Evolutionary conservation across 2,888 invertebrate species (phyloP), one percentile per base, ranked within the genome.

Genomic region (Hartigia nigra): DNA sequence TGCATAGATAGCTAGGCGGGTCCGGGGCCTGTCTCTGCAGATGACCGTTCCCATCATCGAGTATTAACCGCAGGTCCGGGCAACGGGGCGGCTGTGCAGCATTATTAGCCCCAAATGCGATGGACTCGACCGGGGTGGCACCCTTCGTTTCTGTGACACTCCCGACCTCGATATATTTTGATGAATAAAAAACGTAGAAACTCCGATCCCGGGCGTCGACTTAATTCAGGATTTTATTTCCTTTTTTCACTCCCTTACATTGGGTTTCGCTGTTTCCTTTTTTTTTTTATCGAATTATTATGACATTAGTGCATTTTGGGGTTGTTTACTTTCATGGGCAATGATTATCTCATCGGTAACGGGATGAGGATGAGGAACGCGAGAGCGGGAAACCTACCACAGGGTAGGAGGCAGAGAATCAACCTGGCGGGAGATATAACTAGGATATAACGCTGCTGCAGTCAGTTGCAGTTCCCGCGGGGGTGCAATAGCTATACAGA

Each of bases 1-100:
- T 87, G 86, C 87, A 84, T 55, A 34, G 72, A 84, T 55, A 34
- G 72, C 31, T 34, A 75, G 75, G 75, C 35, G 83, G 82, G 80
- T 79, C 84, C 83, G 82, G 84, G 81, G 86, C 86, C 90, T 91
- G 90, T 91, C 91, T 91, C 91, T 91, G 91, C 91, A 91, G 91
- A 91, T 91, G 91, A 91, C 91, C 90, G 91, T 91, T 91, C 91
- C 91, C 91, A 91, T 91, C 91, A 91, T 91, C 91, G 91, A 91
- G 91, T 91, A 91, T 91, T 91, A 91, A 91, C 91, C 91, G 90
- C 91, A 91, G 89, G 86, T 88, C 85, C 89, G 88, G 87, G 87
- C 84, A 89, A 89, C 87, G 86, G 81, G 82, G 83, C 87, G 87
- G 87, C 84, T 82, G 86, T 88, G 86, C 87, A 84, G 88, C 90